phyloP scores from a whole-genome alignment of 2,888 invertebrate species.

The Stomorhina lunata region DNA sequence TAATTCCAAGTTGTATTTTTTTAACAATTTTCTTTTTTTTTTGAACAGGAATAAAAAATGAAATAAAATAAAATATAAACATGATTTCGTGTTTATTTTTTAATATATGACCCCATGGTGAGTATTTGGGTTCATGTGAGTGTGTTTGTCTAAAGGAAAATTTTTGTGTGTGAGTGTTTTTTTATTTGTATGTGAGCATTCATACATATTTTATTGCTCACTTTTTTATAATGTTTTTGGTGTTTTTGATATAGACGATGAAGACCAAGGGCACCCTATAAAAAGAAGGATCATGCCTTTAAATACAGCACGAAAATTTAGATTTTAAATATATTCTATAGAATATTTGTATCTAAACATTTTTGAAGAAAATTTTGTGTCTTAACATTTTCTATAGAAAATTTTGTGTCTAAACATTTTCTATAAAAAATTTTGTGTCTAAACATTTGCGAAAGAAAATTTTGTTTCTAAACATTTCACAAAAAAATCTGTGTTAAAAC shows the following conservation, averaged over 20 bases:
- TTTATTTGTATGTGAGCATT: conserved; percentile 21
- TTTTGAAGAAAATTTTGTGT: no score
- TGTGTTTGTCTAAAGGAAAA: not conserved
- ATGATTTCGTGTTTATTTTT: conserved; percentile 59
- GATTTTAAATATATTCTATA: no score
- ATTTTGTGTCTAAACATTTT: no score
- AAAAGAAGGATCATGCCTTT: no score
- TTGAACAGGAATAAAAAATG: conserved; percentile 1
- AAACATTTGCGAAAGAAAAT: no score
- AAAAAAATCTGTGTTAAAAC: no score
- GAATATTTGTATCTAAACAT: no score
- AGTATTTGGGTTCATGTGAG: not conserved
- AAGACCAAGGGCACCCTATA: not conserved
- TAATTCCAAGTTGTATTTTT: conserved; percentile 41
- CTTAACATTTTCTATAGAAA: no score
- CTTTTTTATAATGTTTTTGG: conserved; percentile 3
- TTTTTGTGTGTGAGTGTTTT: conserved; percentile 12
- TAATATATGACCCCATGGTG: conserved; percentile 49
- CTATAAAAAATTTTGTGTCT: no score
- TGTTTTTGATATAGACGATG: not conserved
- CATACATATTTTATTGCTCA: conserved; percentile 41
- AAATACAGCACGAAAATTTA: no score
- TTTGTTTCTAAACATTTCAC: no score
- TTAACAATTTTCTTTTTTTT: conserved; percentile 20
- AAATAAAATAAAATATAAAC: conserved; percentile 55